Base-by-base conservation (phyloP, 2,797 vertebrate species). In the Sebastes paucispinis region DNA sequence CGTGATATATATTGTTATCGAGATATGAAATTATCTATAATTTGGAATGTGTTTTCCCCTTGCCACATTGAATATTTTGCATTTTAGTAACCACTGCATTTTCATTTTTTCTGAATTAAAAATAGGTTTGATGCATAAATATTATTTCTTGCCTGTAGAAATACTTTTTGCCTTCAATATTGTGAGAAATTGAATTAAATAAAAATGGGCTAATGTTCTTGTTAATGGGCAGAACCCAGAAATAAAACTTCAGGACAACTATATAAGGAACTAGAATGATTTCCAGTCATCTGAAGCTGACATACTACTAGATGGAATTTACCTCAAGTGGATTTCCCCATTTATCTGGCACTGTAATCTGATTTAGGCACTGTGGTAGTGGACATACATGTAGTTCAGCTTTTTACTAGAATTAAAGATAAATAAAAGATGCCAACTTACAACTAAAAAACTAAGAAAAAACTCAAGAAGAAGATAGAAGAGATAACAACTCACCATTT, bases 401-500 rank as follows among this genome's bases (percentile, higher is more conserved):
- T 58, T 63, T 70, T 50, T n/a, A 50, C 1, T 3, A 12, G 1
- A 36, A 14, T 25, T 3, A 16, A 14, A 39, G 14, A 2, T 36
- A 4, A n/a, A 27, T n/a, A 24, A 11, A 10, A 55, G 43, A 18
- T 47, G 43, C 43, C 34, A 32, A 11, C 2, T 31, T 5, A 18
- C 4, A 24, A 39, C 4, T 24, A 22, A 25, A 10, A 74, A 31
- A 31, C 36, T 1, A 13, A 6, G 16, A 20, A 0, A 13, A n/a
- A 52, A 7, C 16, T 25, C 8, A 54, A 25, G 9, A 75, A 25
- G 18, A 67, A 39, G 13, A n/a, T 1, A 16, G 1, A 5, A 4
- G 22, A 47, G 31, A 11, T 63, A 6, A 2, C 65, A 55, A 10
- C 91, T 90, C 55, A 94, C 94, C 88, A 34, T 93, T 93, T 43